phyloP scores from a whole-genome alignment of 64 coral and sea anemone species.

The Cladopsammia gracilis region DNA sequence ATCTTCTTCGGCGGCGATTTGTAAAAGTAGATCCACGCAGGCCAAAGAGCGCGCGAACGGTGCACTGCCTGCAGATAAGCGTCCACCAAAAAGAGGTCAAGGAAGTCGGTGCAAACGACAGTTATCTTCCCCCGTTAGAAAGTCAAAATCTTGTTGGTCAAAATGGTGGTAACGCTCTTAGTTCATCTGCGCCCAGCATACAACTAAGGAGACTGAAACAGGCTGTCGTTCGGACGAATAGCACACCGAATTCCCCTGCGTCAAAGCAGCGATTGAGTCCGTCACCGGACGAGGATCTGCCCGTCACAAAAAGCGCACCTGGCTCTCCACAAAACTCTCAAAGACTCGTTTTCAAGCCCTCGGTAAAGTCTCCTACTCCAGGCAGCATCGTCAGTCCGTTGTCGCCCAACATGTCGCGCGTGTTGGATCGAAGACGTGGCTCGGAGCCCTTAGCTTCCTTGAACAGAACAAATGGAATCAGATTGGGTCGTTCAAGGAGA shows the following conservation, averaged over 20 bases:
- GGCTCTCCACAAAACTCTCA: background rate
- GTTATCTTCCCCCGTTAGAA: conserved; percentile 22
- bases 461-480: background rate
- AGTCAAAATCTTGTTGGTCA: background rate
- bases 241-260: background rate
- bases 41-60: conserved; percentile 21
- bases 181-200: background rate
- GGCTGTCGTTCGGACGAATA: background rate
- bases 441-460: conserved; percentile 8
- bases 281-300: background rate
- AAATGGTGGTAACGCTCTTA: background rate
- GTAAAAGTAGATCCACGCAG: background rate
- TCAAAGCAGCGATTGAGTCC: background rate
- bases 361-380: background rate
- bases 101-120: background rate
- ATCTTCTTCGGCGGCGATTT: conserved; percentile 28
- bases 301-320: conserved; percentile 20
- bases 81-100: background rate
- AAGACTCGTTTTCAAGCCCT: conserved; percentile 23
- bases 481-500: background rate
- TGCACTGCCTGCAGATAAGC: background rate
- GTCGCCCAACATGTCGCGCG: background rate
- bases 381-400: background rate
- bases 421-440: conserved; percentile 25
- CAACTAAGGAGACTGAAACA: conserved; percentile 1